Conservation (phyloP, 1,140 invertebrate species). For the Paramacrobiotus metropolitanus region DNA sequence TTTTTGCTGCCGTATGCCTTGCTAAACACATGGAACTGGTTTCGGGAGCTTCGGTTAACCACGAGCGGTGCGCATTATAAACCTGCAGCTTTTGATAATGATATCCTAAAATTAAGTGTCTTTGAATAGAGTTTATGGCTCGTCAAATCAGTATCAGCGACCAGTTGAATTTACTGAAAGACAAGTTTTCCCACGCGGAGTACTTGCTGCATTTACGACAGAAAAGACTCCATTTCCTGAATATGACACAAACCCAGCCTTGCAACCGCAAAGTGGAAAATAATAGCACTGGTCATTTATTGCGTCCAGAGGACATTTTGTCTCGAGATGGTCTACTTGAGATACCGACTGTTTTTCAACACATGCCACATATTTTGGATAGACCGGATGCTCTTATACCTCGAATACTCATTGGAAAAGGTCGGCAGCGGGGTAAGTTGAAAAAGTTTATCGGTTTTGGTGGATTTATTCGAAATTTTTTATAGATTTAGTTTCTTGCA, state of each 20-base stretch:
- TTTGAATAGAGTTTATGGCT: not conserved
- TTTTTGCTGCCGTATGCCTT: not conserved
- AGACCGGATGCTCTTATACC: slow-evolving; percentile 49
- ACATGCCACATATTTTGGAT: slow-evolving; percentile 60
- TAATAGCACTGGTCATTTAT: not conserved
- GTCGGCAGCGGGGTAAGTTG: slow-evolving; percentile 35
- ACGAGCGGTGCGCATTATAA: not conserved
- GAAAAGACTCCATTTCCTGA: not conserved
- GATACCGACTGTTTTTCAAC: slow-evolving; percentile 53
- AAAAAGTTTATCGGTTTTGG: not conserved
- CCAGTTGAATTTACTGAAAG: not conserved
- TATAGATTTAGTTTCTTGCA: too few species aligned
- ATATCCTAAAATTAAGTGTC: too few species aligned
- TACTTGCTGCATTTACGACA: not conserved
- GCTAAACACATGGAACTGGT: not conserved
- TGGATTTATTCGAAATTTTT: too few species aligned
- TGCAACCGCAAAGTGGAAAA: not conserved
- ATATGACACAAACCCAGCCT: not conserved
- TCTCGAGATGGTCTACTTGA: not conserved
- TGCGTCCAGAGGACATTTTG: not conserved
- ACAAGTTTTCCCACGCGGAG: not conserved
- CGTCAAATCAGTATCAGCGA: not conserved
- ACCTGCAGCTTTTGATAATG: not conserved
- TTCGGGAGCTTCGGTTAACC: not conserved
- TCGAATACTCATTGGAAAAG: slow-evolving; percentile 46